Base-by-base conservation (phyloP, 1,140 invertebrate genomes). In the Leptopilina clavipes region DNA sequence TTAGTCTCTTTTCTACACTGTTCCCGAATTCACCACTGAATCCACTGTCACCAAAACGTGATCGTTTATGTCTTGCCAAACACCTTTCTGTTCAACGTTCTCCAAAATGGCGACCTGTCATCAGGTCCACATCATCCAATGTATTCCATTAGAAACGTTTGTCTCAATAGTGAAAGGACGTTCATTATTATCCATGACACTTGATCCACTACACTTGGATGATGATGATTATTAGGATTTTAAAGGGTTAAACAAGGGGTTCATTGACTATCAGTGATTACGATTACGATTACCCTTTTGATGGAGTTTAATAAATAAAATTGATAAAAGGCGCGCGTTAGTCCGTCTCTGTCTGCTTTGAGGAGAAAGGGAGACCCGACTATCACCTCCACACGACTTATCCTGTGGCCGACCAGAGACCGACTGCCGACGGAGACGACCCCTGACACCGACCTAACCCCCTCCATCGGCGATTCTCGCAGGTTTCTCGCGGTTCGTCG, bases 321-420 rank as follows among this genome's bases (percentile, higher is more conserved):
- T n/a, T n/a, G n/a, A 65, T 31, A 31, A 11, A 18, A 25, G 71
- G 79, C 74, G 44, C 80, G 82, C 82, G 81, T 80, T 82, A 80
- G 73, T 78, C 56, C 77, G 73, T 70, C 73, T 70, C 71, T 71
- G n/a, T 18, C 56, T n/a, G n/a, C n/a, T 31, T 12, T 81, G 80
- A 79, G 80, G 81, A 79, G 81, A 78, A 80, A 76, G 84, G 80
- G 78, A 80, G 83, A 86, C 71, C 82, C 82, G 79, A 81, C 83
- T 82, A 77, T 82, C 84, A 81, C 82, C 81, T 84, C 82, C 80
- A 82, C 85, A 83, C 87, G 84, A 90, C 89, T 90, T 89, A 88
- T 85, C 89, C 88, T 88, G 85, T 82, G 88, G 88, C 87, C 89
- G 88, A 89, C 88, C 88, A 88, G 87, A 89, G 88, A 90, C 89